These are phyloP conservation scores for Cnemophilus loriae DNA, from an alignment of 2,113 vertebrate genomes.

Conservation along the genomic window DNA sequence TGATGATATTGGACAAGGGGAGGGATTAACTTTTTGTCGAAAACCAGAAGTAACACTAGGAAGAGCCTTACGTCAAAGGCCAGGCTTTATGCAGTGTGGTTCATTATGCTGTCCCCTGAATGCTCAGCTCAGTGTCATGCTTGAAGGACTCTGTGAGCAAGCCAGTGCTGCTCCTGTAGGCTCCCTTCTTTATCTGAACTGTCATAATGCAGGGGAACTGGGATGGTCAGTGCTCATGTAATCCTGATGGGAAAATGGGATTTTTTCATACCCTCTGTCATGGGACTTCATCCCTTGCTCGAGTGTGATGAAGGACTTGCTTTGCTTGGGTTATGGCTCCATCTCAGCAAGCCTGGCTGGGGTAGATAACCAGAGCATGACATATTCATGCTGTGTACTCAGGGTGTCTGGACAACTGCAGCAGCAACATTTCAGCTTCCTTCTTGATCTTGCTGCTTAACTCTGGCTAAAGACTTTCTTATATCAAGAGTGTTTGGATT, in stretches of 20 bases:
- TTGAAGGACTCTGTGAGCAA: background rate
- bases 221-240: background rate
- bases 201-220: background rate
- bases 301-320: background rate
- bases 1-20: background rate
- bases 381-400: background rate
- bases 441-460: background rate
- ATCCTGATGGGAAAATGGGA: background rate
- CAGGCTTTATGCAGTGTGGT: background rate
- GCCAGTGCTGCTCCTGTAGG: background rate
- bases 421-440: background rate
- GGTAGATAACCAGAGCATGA: background rate
- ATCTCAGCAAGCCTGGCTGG: background rate
- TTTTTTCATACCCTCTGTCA: background rate
- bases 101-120: fast-evolving
- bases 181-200: too few species aligned
- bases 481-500: background rate
- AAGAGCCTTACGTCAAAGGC: background rate
- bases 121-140: background rate
- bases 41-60: background rate
- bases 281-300: background rate
- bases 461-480: background rate
- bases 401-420: background rate
- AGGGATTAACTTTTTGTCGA: background rate
- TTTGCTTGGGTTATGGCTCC: background rate